phyloP scores from a whole-genome alignment of 2,113 vertebrate species.

The Addax nasomaculatus region DNA sequence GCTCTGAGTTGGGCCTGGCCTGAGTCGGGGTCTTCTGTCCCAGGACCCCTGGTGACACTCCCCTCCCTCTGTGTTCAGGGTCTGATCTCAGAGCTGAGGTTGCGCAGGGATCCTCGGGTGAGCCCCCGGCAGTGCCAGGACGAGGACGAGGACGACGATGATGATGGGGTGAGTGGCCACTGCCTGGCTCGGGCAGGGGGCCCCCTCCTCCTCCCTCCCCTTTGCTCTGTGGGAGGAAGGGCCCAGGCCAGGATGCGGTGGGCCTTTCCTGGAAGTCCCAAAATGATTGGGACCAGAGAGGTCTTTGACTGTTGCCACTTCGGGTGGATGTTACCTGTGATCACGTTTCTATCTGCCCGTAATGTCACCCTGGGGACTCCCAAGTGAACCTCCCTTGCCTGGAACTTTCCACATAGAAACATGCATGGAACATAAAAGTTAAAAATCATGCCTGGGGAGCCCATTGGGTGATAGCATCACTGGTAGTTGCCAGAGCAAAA shows the following conservation, averaged over 20 bases:
- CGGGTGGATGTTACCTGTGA: too few species aligned
- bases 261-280: not conserved
- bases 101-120: slow-evolving; percentile 84
- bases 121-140: slow-evolving; percentile 90
- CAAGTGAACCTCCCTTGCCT: not conserved
- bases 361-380: not conserved
- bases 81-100: slow-evolving; percentile 86
- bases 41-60: accelerated
- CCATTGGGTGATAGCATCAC: accelerated
- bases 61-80: slow-evolving; percentile 81
- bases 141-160: slow-evolving; percentile 89
- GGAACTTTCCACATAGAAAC: not conserved
- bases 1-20: accelerated
- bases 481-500: accelerated
- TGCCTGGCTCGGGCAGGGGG: accelerated
- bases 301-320: not conserved
- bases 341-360: accelerated
- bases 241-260: accelerated
- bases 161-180: slow-evolving; percentile 84
- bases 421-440: accelerated
- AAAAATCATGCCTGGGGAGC: not conserved
- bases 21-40: accelerated
- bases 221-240: not conserved
- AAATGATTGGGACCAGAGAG: not conserved
- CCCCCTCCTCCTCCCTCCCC: not conserved